Evolutionary conservation across 2,797 vertebrate genomes (phyloP).

Genomic region (Helicolenus hilgendorfi): DNA sequence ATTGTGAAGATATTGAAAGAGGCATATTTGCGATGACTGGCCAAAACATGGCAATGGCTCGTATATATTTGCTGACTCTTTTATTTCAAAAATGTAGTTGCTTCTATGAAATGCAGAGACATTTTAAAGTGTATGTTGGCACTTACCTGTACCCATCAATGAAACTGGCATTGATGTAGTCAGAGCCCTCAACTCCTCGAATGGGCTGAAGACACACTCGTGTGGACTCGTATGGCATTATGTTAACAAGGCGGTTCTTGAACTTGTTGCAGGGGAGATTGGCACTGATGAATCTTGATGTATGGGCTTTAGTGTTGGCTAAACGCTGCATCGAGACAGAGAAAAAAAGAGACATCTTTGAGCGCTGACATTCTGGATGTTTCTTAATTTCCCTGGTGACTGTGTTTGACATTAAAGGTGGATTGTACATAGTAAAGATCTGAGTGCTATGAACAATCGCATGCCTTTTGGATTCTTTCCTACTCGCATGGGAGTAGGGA

Average conservation of each 20-base stretch:
- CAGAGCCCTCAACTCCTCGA: conserved; percentile 98
- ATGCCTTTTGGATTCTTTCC: background rate
- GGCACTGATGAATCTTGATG: conserved; percentile 99
- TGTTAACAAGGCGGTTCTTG: conserved; percentile 99
- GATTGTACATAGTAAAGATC: conserved; percentile 39
- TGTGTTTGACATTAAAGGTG: conserved; percentile 35
- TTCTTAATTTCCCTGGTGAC: conserved; percentile 28
- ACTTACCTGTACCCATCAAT: conserved; percentile 98
- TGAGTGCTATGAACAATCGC: conserved; percentile 20
- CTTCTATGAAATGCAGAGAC: background rate
- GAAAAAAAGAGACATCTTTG: background rate
- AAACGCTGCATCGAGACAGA: conserved; percentile 91
- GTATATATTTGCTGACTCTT: background rate
- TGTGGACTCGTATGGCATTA: conserved; percentile 99
- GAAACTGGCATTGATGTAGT: conserved; percentile 99
- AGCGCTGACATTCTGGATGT: background rate
- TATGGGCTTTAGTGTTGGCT: conserved; percentile 99
- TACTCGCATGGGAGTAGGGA: background rate
- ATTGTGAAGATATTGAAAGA: background rate
- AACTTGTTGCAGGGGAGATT: conserved; percentile 99
- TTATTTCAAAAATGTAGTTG: background rate
- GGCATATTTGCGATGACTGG: background rate
- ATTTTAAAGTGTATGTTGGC: background rate
- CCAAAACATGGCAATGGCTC: background rate
- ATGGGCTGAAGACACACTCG: conserved; percentile 98